Conservation (phyloP, 2,797 vertebrate species). For the Tokudaia muenninki region DNA sequence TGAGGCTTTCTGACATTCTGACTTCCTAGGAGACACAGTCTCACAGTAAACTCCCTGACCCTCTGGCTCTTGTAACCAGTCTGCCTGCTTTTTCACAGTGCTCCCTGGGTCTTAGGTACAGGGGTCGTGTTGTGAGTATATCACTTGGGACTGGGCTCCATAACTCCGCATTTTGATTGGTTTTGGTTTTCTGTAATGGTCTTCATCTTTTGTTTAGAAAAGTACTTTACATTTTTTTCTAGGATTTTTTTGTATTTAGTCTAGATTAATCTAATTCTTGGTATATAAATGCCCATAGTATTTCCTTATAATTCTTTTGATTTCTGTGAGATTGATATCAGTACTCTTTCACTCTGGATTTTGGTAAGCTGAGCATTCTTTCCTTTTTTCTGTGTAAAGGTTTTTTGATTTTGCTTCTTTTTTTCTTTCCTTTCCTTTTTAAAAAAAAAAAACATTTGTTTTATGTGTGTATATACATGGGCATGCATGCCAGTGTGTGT, state of each 20-base stretch:
- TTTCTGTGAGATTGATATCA: background rate
- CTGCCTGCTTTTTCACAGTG: too few species aligned
- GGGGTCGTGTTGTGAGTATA: background rate
- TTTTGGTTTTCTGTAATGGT: background rate
- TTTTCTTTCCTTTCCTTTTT: background rate
- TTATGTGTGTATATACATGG: background rate
- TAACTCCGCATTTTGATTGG: background rate
- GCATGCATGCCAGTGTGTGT: background rate
- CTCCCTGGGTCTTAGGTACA: background rate
- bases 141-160: background rate
- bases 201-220: background rate
- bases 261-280: background rate
- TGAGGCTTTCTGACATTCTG: background rate
- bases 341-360: background rate
- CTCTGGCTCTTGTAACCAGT: background rate
- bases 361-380: conserved; percentile 19
- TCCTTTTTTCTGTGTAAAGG: background rate
- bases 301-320: background rate
- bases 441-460: background rate
- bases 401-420: background rate
- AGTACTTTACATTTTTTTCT: background rate
- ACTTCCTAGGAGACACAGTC: background rate
- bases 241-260: background rate
- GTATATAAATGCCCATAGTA: background rate
- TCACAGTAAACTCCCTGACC: background rate